Evolutionary conservation across 2,888 invertebrate genomes (phyloP).

Genomic region (Zygothrica quintamaculata): DNA sequence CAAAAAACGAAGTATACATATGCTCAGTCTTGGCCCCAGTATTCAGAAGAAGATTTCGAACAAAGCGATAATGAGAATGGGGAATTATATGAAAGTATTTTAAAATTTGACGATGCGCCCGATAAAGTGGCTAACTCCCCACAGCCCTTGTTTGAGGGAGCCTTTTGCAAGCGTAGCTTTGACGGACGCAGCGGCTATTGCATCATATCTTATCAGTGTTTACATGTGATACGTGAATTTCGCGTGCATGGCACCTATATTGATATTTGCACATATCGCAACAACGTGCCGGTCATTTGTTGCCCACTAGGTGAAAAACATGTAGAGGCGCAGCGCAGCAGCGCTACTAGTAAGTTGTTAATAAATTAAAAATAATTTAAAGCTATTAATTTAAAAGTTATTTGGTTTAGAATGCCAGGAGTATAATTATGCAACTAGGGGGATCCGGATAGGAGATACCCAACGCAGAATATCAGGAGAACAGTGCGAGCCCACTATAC

Average conservation of each 20-base stretch:
- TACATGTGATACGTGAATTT: conserved; percentile 81
- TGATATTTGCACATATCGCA: conserved; percentile 79
- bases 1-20: conserved; percentile 64
- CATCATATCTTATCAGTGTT: conserved; percentile 79
- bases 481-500: conserved; percentile 83
- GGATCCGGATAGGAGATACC: conserved; percentile 59
- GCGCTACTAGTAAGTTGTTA: conserved; percentile 76
- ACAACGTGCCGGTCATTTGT: conserved; percentile 83
- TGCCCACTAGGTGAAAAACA: conserved; percentile 82
- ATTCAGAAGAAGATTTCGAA: neutral
- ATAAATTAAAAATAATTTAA: neutral
- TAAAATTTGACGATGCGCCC: conserved; percentile 53
- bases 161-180: conserved; percentile 82
- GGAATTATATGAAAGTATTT: conserved; percentile 34
- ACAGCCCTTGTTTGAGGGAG: conserved; percentile 67
- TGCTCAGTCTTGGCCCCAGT: conserved; percentile 45
- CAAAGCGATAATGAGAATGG: neutral
- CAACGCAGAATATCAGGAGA: conserved; percentile 73
- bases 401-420: conserved; percentile 85
- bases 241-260: conserved; percentile 80
- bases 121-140: conserved; percentile 9
- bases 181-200: conserved; percentile 83
- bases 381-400: neutral
- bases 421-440: conserved; percentile 83
- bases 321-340: conserved; percentile 72